These are phyloP conservation scores for Drosophila longiperda DNA, from an alignment of 2,888 invertebrate genomes.

Conservation along the genomic window DNA sequence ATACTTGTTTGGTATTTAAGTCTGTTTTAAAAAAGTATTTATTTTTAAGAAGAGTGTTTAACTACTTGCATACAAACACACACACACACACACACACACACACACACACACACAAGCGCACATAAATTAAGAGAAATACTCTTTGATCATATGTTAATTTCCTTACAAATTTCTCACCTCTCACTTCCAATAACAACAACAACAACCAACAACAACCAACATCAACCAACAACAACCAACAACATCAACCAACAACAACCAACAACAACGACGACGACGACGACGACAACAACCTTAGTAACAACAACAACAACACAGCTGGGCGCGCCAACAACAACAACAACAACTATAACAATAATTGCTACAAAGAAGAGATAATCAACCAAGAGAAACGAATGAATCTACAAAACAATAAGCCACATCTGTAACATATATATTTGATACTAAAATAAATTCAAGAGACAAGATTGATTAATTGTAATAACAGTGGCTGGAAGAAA, in stretches of 20 bases:
- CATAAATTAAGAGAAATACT: conserved; percentile 17
- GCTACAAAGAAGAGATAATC: conserved; percentile 22
- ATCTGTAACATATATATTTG: conserved; percentile 11
- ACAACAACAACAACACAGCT: conserved; percentile 59
- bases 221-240: conserved; percentile 55
- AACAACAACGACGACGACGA: conserved; percentile 35
- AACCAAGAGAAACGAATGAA: conserved; percentile 9
- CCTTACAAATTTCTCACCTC: conserved; percentile 64
- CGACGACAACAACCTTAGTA: conserved; percentile 53
- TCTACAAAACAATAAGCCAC: conserved; percentile 11
- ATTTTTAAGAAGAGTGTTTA: conserved; percentile 10
- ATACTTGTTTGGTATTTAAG: conserved; percentile 15
- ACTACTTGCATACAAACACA: conserved; percentile 14
- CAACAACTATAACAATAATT: conserved; percentile 31
- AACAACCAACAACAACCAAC: conserved; percentile 6
- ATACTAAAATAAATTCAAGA: conserved; percentile 30
- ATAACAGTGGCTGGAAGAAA: conserved; percentile 33
- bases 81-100: background rate
- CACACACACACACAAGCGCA: background rate
- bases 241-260: conserved; percentile 56
- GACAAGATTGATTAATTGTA: conserved; percentile 20
- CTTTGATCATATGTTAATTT: conserved; percentile 63
- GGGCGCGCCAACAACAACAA: conserved; percentile 55
- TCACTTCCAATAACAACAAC: conserved; percentile 50
- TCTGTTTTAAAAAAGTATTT: conserved; percentile 12